These are phyloP conservation scores for Pteromalus puparum DNA, from an alignment of 1,140 invertebrate species.

Conservation along the genomic window DNA sequence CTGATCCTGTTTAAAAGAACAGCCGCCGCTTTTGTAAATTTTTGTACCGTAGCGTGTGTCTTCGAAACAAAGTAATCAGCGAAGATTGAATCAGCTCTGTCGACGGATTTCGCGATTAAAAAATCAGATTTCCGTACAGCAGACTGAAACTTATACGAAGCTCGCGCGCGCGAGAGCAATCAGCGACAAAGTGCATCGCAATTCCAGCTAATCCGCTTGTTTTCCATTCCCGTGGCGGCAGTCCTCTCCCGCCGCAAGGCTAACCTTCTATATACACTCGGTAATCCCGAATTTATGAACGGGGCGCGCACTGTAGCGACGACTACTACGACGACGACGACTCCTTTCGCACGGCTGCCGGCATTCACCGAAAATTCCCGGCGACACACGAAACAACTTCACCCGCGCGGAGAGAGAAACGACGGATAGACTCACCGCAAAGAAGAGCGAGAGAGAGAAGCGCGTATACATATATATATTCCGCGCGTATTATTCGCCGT, in stretches of 20 bases:
- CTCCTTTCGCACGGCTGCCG: background rate
- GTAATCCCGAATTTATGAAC: constrained; percentile 21
- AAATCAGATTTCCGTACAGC: background rate
- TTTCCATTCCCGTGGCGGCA: background rate
- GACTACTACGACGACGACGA: background rate
- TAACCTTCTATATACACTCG: background rate
- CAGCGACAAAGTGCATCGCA: background rate
- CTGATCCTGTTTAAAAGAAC: background rate
- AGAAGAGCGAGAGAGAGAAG: background rate
- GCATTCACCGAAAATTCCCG: constrained; percentile 8
- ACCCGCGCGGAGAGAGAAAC: too few relatives aligned
- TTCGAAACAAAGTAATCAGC: too few relatives aligned
- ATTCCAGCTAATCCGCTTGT: constrained; percentile 10
- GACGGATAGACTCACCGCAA: background rate
- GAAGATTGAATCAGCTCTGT: too few relatives aligned
- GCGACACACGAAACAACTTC: background rate
- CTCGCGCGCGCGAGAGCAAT: background rate
- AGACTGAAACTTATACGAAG: too few relatives aligned
- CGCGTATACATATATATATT: background rate
- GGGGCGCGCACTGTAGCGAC: background rate
- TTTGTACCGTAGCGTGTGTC: background rate
- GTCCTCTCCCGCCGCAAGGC: background rate
- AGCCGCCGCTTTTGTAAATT: background rate
- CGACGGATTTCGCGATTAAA: background rate
- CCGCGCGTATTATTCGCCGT: constrained; percentile 17